A percentile compares a stretch with the other conserved stretches of the same genome.
phyloP scores from a whole-genome alignment of 2,888 invertebrate genomes.

The Protophormia terraenovae region DNA sequence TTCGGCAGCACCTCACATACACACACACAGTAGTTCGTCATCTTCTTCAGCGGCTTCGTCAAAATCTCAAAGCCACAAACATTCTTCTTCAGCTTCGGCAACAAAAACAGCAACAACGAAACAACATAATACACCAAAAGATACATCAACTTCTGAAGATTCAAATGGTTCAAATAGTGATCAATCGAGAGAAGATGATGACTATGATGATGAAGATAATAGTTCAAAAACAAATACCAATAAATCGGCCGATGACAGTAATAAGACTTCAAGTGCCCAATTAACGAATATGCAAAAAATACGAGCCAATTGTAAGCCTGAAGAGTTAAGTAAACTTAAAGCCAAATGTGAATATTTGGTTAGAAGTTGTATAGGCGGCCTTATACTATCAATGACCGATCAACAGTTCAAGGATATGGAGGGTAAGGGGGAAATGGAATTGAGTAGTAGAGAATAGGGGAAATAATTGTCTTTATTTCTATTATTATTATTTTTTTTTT shows the following conservation, averaged over 20 bases:
- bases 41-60: slow-evolving; percentile 8
- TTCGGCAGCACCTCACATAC: slow-evolving; percentile 58
- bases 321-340: slow-evolving; percentile 88
- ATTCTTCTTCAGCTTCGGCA: not conserved
- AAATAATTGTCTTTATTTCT: not conserved
- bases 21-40: slow-evolving; percentile 44
- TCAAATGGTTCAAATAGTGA: slow-evolving; percentile 4
- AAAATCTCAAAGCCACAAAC: slow-evolving; percentile 43
- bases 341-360: slow-evolving; percentile 88
- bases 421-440: slow-evolving; percentile 82
- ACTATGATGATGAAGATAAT: slow-evolving; percentile 15
- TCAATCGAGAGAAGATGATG: not conserved
- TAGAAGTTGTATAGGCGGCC: slow-evolving; percentile 91
- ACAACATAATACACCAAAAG: slow-evolving; percentile 13
- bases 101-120: slow-evolving; percentile 52
- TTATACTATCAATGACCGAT: slow-evolving; percentile 89
- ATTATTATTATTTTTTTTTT: slow-evolving; percentile 16
- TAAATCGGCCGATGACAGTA: slow-evolving; percentile 48
- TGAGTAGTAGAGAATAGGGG: not conserved
- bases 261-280: slow-evolving; percentile 64
- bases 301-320: slow-evolving; percentile 91
- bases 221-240: slow-evolving; percentile 30
- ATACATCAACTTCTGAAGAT: slow-evolving; percentile 19
- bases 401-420: slow-evolving; percentile 93
- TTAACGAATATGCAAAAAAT: slow-evolving; percentile 83